Evolutionary conservation across 2,797 vertebrate species (phyloP).

Genomic region (Gallinago stenura): DNA sequence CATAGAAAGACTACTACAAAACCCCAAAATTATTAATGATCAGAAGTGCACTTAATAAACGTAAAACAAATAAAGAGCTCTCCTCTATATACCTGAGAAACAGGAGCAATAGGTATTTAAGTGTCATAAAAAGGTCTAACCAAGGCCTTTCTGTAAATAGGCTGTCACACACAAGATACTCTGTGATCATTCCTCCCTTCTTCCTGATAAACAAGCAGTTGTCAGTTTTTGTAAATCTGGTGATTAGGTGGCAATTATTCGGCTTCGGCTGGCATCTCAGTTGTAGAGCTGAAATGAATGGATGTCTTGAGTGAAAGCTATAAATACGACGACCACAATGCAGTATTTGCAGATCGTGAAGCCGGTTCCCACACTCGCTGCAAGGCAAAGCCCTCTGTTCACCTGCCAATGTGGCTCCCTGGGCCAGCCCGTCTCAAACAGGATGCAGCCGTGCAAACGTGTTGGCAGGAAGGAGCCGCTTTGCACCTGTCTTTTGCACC

Average conservation of each 20-base stretch:
- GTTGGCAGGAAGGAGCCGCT: conserved; percentile 23
- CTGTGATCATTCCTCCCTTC: not conserved
- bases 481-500: conserved; percentile 26
- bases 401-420: not conserved
- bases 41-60: not conserved
- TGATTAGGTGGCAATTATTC: conserved; percentile 21
- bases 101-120: not conserved
- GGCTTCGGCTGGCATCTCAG: conserved; percentile 3
- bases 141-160: not conserved
- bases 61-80: not conserved
- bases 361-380: conserved; percentile 8
- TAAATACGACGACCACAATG: not conserved
- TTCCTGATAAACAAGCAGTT: conserved; percentile 1
- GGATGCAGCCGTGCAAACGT: conserved; percentile 21
- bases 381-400: conserved; percentile 30
- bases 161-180: not conserved
- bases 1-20: not conserved
- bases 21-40: not conserved
- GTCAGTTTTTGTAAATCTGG: conserved; percentile 6
- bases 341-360: not conserved
- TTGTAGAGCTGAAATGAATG: not conserved
- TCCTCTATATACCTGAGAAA: not conserved
- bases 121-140: not conserved
- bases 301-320: not conserved
- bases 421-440: not conserved